Base-by-base conservation (phyloP, 2,888 invertebrate genomes). In the Drosophila emarginata region DNA sequence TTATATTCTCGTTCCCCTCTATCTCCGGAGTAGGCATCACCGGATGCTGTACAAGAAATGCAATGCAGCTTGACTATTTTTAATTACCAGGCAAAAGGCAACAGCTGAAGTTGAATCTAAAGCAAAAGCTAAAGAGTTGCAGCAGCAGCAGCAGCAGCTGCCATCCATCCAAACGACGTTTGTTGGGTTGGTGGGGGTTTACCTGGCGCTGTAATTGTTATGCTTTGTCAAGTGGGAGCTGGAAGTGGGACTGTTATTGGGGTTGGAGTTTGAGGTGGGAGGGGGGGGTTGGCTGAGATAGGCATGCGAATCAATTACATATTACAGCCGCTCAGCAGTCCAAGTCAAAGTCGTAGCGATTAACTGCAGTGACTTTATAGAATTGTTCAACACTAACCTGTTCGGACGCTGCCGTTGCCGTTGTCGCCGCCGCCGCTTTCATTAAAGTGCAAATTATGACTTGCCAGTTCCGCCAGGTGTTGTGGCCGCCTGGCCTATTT, bases 391-490 rank as follows among this genome's bases (percentile, higher is more conserved):
- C 74, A 74, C 74, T 65, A 74, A 74, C 81, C 82, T 80, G 74
- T 81, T 78, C 72, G 59, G 61, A 50, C 51, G 40, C 53, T 53
- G 63, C 6, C 50, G 64, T 36, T 36, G 65, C 28, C 28, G 5
- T n/a, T n/a, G n/a, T n/a, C 23, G 23, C 26, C 61, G 67, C 69
- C 78, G 78, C 75, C 74, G 86, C 88, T 85, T 88, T 89, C 88
- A 89, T 89, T 90, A 89, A 89, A 90, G 89, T 89, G 89, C 89
- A 90, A 90, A 90, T 90, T 90, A 90, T 89, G 89, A 84, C 77
- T 88, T 83, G 88, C 79, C 83, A 89, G 90, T 89, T 89, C 89
- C 90, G 90, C 90, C 90, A 90, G 90, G 90, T 90, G 90, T 89
- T 86, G 85, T 72, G 64, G 64, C 72, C 72, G 75, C 74, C 74